Base-by-base conservation (phyloP, 2,888 invertebrate genomes). In the Palloptera scutellata region DNA sequence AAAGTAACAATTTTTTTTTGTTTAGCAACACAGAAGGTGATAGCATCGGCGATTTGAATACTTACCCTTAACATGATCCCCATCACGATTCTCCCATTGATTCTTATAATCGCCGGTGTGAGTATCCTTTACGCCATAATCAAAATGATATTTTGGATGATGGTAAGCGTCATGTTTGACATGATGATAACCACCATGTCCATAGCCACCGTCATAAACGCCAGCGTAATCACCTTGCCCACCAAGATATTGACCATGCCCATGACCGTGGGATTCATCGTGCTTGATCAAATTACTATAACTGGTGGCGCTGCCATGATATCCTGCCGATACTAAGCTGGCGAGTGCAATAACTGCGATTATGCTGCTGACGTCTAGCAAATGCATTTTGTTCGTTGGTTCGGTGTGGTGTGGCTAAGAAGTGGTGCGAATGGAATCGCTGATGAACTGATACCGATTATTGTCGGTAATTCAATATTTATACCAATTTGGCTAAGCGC, bases 51-150 rank as follows among this genome's bases (percentile, higher is more conserved):
- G 30, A 30, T 30, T 30, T 1, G 19, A 1, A 1, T 19, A 65
- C 64, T 66, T 74, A 79, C 83, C 83, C 72, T 87, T 87, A 6
- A 88, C 88, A 67, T 80, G 78, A 75, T 87, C 87, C 30, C 88
- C 88, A 74, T 87, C 86, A 48, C 87, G 84, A 52, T 85, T 82
- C 76, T 88, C 88, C 80, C 86, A 84, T 72, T 86, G 86, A 68
- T 84, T 84, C 74, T 87, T 87, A 20, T 85, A 81, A 67, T 86
- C 87, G 1, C 86, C 86, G 1, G 86, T 86, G 51, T 86, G 86
- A 0, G 82, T 77, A 69, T 86, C 86, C 71, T 86, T 84, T n/a
- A 87, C 87, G 1, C 86, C 86, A 72, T 86, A 87, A 71, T 86
- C 85, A 71, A 84, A 87, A 17, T 82, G 79, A 70, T 86, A 86